phyloP scores from a whole-genome alignment of 2,888 invertebrate genomes.

The Plagodis dolabraria region DNA sequence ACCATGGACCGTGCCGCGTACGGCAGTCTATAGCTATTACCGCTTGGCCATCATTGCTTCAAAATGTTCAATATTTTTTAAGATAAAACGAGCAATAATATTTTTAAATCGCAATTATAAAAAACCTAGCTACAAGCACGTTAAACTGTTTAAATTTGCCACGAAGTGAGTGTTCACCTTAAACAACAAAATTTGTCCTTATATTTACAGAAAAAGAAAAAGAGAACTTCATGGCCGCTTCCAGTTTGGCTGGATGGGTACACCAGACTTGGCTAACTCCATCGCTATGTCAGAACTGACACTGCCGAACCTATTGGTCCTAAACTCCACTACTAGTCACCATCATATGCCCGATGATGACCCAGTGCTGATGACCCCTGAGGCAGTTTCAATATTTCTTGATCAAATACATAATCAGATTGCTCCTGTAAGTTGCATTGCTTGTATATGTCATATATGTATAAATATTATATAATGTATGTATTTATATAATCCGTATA shows the following conservation, averaged over 20 bases:
- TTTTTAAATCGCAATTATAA: too few relatives aligned
- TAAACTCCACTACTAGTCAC: conserved; percentile 96
- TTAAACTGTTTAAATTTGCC: too few relatives aligned
- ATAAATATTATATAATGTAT: too few relatives aligned
- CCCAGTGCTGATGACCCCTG: conserved; percentile 91
- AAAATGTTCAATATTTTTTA: too few relatives aligned
- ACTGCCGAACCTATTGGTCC: conserved; percentile 93
- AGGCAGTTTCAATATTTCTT: conserved; percentile 90
- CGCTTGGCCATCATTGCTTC: too few relatives aligned
- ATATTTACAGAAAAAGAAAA: conserved; percentile 74
- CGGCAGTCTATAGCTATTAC: too few relatives aligned
- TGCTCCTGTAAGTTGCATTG: conserved; percentile 86
- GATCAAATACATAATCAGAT: conserved; percentile 91
- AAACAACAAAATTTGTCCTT: background rate
- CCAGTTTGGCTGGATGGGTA: conserved; percentile 98
- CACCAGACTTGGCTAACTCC: conserved; percentile 95
- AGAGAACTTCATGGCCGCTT: conserved; percentile 92
- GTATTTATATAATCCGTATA: too few relatives aligned
- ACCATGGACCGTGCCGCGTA: too few relatives aligned
- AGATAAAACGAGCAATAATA: too few relatives aligned
- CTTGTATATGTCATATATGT: too few relatives aligned
- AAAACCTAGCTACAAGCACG: too few relatives aligned
- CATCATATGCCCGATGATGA: conserved; percentile 96
- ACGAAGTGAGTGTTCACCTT: too few relatives aligned
- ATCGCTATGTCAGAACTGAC: conserved; percentile 95